These are phyloP conservation scores for Carduelis carduelis DNA, from an alignment of 2,797 vertebrate genomes.

Conservation along the genomic window DNA sequence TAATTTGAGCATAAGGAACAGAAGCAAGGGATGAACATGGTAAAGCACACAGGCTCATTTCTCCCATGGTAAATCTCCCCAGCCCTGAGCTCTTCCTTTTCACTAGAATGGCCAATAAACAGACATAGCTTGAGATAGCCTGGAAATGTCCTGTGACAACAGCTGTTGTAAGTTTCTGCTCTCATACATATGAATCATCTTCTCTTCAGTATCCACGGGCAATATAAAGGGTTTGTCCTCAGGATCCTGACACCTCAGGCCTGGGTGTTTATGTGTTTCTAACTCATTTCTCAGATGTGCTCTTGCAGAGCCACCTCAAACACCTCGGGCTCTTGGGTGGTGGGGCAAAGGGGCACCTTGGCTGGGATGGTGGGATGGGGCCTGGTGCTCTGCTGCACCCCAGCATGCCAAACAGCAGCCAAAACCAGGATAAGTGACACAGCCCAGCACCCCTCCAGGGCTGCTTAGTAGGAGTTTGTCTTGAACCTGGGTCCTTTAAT, in stretches of 20 bases:
- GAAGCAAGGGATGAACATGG: neutral
- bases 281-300: neutral
- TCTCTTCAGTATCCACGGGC: neutral
- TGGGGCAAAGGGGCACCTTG: neutral
- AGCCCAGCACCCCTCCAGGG: neutral
- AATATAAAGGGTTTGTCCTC: neutral
- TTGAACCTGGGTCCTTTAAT: neutral
- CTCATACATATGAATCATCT: neutral
- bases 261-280: neutral
- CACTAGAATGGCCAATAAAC: neutral
- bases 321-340: neutral
- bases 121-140: neutral
- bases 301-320: neutral
- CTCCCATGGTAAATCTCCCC: neutral
- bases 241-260: neutral
- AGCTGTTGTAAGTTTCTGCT: neutral
- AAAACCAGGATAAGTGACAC: no score
- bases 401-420: neutral
- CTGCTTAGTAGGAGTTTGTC: neutral
- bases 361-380: neutral
- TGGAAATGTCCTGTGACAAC: neutral
- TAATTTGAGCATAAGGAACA: neutral
- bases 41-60: neutral
- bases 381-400: neutral
- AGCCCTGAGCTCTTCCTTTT: neutral